Evolutionary conservation across 1,140 invertebrate species (phyloP), one percentile per base, ranked within the genome.

Genomic region (Orchestia grillus): DNA sequence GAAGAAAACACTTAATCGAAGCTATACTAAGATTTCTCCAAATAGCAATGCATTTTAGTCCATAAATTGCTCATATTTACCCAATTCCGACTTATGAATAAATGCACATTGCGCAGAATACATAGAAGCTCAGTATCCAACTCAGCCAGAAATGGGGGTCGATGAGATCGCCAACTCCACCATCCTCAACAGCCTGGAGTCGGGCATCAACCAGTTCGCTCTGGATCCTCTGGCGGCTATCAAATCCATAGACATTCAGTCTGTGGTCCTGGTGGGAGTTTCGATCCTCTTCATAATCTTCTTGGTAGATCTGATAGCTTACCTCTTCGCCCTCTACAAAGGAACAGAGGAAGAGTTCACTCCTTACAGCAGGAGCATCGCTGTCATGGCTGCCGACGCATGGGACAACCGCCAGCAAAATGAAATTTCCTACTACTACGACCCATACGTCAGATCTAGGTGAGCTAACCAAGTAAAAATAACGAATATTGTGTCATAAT

Each of bases 281-380:
- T 44, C 36, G 92, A 47, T 94, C 43, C 44, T 94, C 43, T 94
- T 94, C 44, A 19, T 94, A 44, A 40, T 94, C 44, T 94, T 94
- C 92, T 94, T 94, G 92, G 92, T 94, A 44, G 92, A 94, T n/a
- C 44, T 94, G 92, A 47, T 94, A 6, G 92, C 92, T 0, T 94
- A 94, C 44, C 0, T 94, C 43, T 45, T 94, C 36, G 92, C 92
- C 6, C 43, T 94, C 44, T 94, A 94, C 44, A 94, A 94, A 44
- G 92, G 92, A 94, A 94, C 43, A 28, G 92, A 45, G 92, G 92
- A 94, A n/a, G 92, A 94, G 92, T 94, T 94, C 44, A 94, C 92
- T 19, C 92, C 92, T 28, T 94, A 94, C 92, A 94, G 92, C 44
- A 94, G 92, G 41, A 94, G 44, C 40, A 94, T 94, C 36, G 92